Percentiles rank a stretch among this genome's conserved stretches.
Evolutionary conservation across 2,113 vertebrate genomes (phyloP).

Genomic region (Aviceda subcristata): DNA sequence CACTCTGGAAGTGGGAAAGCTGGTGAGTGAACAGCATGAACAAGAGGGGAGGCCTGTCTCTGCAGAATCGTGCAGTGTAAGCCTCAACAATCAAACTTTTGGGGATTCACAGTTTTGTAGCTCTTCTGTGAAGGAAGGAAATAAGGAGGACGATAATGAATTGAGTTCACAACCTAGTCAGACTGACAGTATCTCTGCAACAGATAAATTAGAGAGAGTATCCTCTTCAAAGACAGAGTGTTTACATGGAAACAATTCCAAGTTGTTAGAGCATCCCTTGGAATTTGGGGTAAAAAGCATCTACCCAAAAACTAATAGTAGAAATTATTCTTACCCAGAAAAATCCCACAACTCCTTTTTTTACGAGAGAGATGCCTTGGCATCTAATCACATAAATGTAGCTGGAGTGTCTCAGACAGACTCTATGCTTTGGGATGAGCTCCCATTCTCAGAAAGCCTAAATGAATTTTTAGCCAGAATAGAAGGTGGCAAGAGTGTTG

Average conservation of each 20-base stretch:
- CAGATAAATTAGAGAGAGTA: neutral
- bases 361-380: neutral
- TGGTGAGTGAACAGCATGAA: constrained; percentile 19
- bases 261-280: neutral
- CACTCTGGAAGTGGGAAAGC: constrained; percentile 8
- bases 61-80: neutral
- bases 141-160: neutral
- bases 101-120: neutral
- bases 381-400: neutral
- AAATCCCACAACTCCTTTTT: neutral
- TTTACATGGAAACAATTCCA: neutral
- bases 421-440: constrained; percentile 68
- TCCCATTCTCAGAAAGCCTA: constrained; percentile 78
- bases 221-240: neutral
- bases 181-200: neutral
- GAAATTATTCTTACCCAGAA: neutral
- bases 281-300: neutral
- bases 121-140: neutral
- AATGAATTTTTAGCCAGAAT: constrained; percentile 71
- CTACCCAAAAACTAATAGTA: neutral
- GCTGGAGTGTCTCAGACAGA: neutral
- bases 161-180: neutral
- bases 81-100: neutral
- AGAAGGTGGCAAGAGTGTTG: constrained; percentile 4
- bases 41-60: neutral